Evolutionary conservation across 2,797 vertebrate species (phyloP).

Genomic region (Leucoraja ocellata): DNA sequence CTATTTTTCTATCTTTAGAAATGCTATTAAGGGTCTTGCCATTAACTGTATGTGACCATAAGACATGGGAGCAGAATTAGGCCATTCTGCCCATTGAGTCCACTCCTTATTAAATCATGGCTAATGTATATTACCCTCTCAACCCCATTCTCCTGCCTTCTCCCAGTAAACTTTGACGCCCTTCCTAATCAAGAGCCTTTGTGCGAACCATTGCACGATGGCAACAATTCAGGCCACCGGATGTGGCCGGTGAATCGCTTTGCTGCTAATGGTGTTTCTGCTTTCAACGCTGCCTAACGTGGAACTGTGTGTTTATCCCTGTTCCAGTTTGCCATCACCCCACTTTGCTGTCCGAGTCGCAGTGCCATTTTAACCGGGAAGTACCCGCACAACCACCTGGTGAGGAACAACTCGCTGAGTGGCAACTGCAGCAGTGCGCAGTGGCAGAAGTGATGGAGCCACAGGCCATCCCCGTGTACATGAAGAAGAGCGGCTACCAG

Average conservation of each 20-base stretch:
- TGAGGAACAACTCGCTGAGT: constrained; percentile 63
- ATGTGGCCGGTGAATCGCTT: neutral
- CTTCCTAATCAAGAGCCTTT: no score
- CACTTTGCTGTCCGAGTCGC: constrained; percentile 69
- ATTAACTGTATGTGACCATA: no score
- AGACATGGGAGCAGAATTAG: no score
- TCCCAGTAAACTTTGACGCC: no score
- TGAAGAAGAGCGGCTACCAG: constrained; percentile 60
- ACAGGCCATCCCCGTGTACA: constrained; percentile 57
- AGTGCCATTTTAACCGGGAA: constrained; percentile 64
- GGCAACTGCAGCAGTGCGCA: constrained; percentile 66
- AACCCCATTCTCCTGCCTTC: no score
- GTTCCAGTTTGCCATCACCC: constrained; percentile 59
- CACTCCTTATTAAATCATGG: no score
- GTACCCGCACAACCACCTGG: constrained; percentile 69
- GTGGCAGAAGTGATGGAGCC: constrained; percentile 62
- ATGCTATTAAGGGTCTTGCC: no score
- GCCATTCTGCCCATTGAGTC: no score
- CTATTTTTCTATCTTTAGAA: no score
- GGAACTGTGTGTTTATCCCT: neutral
- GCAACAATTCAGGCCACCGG: neutral
- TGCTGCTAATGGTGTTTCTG: neutral
- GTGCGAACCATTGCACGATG: no score
- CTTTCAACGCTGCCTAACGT: neutral
- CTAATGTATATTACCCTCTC: no score